Percentiles rank a stretch among this genome's conserved stretches.
These are phyloP conservation scores for Stomorhina lunata DNA, from an alignment of 2,888 invertebrate species.

Conservation along the genomic window DNA sequence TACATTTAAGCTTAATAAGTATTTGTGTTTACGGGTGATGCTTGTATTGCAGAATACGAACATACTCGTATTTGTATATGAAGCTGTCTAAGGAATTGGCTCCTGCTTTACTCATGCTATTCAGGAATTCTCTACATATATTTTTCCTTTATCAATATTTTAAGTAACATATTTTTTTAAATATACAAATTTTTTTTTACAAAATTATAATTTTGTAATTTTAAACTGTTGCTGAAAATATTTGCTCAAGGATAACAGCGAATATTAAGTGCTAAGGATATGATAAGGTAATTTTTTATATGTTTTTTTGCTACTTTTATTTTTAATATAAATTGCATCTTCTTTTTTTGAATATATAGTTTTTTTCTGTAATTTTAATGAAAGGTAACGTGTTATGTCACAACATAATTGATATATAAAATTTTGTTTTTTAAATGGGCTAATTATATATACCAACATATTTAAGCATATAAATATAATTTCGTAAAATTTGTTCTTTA, in stretches of 20 bases:
- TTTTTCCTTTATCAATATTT: slow-evolving; percentile 12
- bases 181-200: neutral
- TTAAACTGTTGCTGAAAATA: slow-evolving; percentile 25
- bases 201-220: too few relatives aligned
- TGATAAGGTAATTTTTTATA: neutral
- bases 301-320: neutral
- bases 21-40: neutral
- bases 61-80: neutral
- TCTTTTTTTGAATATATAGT: neutral
- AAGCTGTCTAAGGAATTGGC: neutral
- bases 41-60: neutral
- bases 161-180: neutral
- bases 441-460: too few relatives aligned
- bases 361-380: neutral
- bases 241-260: slow-evolving; percentile 19
- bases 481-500: too few relatives aligned
- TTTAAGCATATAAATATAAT: too few relatives aligned
- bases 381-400: neutral
- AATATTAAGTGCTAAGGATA: slow-evolving; percentile 31
- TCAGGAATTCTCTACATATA: neutral
- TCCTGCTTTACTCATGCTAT: neutral
- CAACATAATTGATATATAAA: neutral
- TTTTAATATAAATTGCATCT: neutral
- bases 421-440: too few relatives aligned
- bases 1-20: neutral